Evolutionary conservation across 2,888 invertebrate species (phyloP), one percentile per base, ranked within the genome.

Genomic region (Slavum lentiscoides): DNA sequence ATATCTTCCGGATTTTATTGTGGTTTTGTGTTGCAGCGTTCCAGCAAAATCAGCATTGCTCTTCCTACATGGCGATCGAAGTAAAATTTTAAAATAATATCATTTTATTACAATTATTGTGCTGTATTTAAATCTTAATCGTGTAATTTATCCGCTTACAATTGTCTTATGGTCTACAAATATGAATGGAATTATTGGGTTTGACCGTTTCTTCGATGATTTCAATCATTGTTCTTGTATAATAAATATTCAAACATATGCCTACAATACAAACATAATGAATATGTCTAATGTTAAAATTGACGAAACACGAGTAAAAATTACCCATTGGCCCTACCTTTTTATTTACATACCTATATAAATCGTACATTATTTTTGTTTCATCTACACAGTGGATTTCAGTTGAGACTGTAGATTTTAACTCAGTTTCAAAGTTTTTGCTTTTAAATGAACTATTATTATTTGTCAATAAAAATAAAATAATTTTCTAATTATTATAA

Each of bases 11-110:
- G 19, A 55, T 19, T 55, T 19, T 55, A 53, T 43, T 43, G 55
- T 19, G 4, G 3, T 8, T 5, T 19, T 30, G 23, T 11, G 5
- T 19, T 19, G 11, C 19, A 55, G 19, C 30, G 1, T 1, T 2
- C 13, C 5, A n/a, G 2, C 53, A 55, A 69, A 30, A 37, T 23
- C 30, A 30, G 30, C 19, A 23, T 23, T 55, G 19, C 11, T 55
- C 30, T 23, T 5, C 49, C 49, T 55, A 37, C 53, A 69, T 69
- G 69, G 55, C 69, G 8, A 55, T 55, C 30, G 69, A 69, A 69
- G 69, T 69, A 69, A 53, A 55, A 30, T 53, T 69, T 53, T 4
- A 6, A 69, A 69, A 69, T 30, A 67, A 19, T 53, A 17, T 23
- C 1, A 17, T 68, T 9, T 49, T 30, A 7, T 53, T 53, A n/a